A percentile compares a stretch with the other conserved stretches of the same genome.
Conservation (phyloP, 2,113 vertebrate species). For the Sporophila hypoxantha region DNA sequence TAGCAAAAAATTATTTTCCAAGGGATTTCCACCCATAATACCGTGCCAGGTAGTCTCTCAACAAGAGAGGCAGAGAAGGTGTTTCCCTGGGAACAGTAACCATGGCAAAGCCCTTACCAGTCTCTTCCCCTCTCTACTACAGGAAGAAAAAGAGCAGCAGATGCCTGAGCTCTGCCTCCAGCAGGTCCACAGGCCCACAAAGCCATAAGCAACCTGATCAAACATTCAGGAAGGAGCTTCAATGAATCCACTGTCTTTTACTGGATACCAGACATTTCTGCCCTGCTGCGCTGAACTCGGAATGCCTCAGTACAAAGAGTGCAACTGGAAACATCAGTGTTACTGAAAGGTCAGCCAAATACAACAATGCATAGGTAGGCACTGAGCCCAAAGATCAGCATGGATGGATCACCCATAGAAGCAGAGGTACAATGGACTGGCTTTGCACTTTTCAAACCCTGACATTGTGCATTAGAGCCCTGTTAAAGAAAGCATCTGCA, state of each 20-base stretch:
- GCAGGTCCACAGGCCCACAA: not conserved
- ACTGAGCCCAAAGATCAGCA: conserved; percentile 9
- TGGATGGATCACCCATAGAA: not conserved
- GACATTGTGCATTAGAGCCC: not conserved
- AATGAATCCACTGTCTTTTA: not conserved
- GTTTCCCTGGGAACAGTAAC: conserved; percentile 59
- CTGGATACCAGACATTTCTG: not conserved
- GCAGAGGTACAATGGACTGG: conserved; percentile 13
- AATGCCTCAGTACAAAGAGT: not conserved
- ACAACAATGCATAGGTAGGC: conserved; percentile 10
- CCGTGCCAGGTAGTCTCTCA: not conserved
- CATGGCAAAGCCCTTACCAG: conserved; percentile 33
- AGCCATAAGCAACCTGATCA: not conserved
- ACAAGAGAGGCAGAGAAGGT: not conserved
- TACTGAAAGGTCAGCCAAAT: conserved; percentile 35
- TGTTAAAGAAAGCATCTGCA: conserved; percentile 12
- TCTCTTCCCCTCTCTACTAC: not conserved
- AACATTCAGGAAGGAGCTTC: not conserved
- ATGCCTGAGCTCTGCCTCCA: not conserved
- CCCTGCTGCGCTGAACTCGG: not conserved
- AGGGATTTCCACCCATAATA: not conserved
- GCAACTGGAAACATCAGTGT: conserved; percentile 26
- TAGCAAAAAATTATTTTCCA: not conserved
- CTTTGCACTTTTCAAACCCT: conserved; percentile 26
- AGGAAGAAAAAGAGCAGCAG: not conserved